Percentiles rank a stretch among this genome's conserved stretches.
These are phyloP conservation scores for Lepidochrysops patricia DNA, from an alignment of 2,888 invertebrate genomes.

Conservation along the genomic window DNA sequence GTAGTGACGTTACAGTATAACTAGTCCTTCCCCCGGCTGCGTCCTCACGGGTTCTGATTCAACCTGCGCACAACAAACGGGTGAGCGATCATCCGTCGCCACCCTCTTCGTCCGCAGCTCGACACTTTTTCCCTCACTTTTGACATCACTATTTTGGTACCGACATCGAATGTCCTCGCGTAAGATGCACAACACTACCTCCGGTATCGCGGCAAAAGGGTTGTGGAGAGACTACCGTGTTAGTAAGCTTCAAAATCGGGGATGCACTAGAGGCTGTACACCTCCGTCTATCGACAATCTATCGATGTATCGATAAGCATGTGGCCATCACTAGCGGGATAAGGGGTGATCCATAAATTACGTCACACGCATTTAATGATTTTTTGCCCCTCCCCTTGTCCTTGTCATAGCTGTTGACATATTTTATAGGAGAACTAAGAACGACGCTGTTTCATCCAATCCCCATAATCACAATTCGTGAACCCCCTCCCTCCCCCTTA, in stretches of 20 bases:
- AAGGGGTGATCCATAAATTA: too few species aligned
- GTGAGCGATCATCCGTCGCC: conserved; percentile 67
- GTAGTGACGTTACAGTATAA: conserved; percentile 29
- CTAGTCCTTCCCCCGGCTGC: conserved; percentile 20
- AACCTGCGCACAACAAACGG: conserved; percentile 71
- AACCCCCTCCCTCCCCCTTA: too few species aligned
- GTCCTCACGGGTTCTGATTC: conserved; percentile 66
- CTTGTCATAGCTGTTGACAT: too few species aligned
- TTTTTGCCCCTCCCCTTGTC: too few species aligned
- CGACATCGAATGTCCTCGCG: conserved; percentile 37
- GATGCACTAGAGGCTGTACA: conserved; percentile 70
- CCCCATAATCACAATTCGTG: conserved; percentile 33
- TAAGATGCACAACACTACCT: conserved; percentile 69
- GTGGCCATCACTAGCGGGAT: conserved; percentile 36
- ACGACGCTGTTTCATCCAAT: too few species aligned
- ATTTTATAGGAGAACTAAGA: too few species aligned
- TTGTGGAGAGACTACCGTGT: conserved; percentile 69
- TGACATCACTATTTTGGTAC: conserved; percentile 18
- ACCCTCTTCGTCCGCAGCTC: conserved; percentile 65
- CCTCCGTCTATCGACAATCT: conserved; percentile 40
- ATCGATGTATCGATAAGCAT: conserved; percentile 64
- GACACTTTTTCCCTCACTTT: conserved; percentile 18
- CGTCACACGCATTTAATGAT: too few species aligned
- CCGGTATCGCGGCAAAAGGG: conserved; percentile 50
- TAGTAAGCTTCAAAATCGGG: conserved; percentile 70